phyloP scores from a whole-genome alignment of 2,113 vertebrate genomes.

The Sylvilagus bachmani region DNA sequence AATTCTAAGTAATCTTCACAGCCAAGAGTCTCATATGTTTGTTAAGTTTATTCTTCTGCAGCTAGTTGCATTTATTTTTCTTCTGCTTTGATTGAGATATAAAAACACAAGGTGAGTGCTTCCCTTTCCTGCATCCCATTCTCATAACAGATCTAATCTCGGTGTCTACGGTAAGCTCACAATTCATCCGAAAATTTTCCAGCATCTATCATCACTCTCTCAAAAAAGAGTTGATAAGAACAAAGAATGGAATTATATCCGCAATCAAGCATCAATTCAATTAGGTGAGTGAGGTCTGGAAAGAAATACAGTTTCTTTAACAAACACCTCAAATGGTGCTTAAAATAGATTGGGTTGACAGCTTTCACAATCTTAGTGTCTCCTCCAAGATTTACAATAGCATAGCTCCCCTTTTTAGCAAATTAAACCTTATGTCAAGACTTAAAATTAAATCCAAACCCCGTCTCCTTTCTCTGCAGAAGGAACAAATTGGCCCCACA shows the following conservation, averaged over 20 bases:
- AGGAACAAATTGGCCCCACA: conserved; percentile 90
- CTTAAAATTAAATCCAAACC: conserved; percentile 89
- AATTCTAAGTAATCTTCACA: not conserved
- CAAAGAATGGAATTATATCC: conserved; percentile 21
- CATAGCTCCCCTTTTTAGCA: conserved; percentile 87
- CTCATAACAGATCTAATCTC: not conserved
- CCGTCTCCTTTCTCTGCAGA: conserved; percentile 86
- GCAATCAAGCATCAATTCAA: conserved; percentile 58
- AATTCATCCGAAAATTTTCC: conserved; percentile 24
- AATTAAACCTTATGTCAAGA: conserved; percentile 90
- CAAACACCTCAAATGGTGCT: conserved; percentile 74
- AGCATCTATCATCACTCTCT: not conserved
- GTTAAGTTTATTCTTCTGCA: not conserved
- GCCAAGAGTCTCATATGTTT: not conserved
- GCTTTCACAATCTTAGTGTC: conserved; percentile 85
- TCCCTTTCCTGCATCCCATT: not conserved
- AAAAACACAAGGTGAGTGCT: not conserved
- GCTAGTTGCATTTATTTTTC: not conserved
- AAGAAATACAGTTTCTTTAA: conserved; percentile 82
- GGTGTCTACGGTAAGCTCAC: not conserved
- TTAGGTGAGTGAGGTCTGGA: conserved; percentile 57
- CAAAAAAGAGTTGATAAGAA: conserved; percentile 36
- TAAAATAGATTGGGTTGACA: conserved; percentile 84
- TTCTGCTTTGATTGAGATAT: not conserved
- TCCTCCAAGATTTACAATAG: conserved; percentile 89